phyloP scores from a whole-genome alignment of 2,113 vertebrate species.

The Grus americana region DNA sequence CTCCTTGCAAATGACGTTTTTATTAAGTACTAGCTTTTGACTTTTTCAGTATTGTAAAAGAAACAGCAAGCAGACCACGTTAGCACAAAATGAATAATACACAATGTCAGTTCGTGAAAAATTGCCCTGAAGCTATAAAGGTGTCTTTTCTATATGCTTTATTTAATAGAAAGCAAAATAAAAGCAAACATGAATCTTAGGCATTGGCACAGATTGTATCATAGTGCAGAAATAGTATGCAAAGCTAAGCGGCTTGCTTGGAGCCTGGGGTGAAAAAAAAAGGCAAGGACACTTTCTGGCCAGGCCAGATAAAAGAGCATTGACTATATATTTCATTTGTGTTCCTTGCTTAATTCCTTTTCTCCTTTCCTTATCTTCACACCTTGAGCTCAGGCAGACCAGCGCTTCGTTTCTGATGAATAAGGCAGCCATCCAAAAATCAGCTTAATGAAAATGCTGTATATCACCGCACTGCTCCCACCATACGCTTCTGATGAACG shows the following conservation, averaged over 20 bases:
- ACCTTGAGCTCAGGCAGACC: neutral
- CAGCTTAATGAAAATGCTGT: neutral
- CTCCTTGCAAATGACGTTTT: neutral
- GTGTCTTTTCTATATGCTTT: neutral
- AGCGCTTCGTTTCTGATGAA: neutral
- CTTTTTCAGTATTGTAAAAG: neutral
- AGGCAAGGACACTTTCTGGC: neutral
- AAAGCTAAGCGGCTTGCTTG: neutral
- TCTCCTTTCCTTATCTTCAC: conserved; percentile 20
- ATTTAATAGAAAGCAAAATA: conserved; percentile 14
- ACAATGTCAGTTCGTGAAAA: neutral
- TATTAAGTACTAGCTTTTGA: neutral
- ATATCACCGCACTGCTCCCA: neutral
- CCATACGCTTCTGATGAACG: fast-evolving
- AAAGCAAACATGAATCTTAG: neutral
- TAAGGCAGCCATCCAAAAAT: neutral
- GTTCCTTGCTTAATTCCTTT: conserved; percentile 35
- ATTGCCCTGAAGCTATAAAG: neutral
- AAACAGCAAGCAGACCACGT: neutral
- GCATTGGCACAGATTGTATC: neutral
- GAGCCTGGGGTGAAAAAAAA: neutral
- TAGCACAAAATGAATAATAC: neutral
- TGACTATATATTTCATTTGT: conserved; percentile 2
- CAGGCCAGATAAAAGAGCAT: conserved; percentile 6
- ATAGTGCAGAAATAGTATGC: neutral